These are phyloP conservation scores for Melanocharis versteri DNA, from an alignment of 2,113 vertebrate genomes.

Conservation along the genomic window DNA sequence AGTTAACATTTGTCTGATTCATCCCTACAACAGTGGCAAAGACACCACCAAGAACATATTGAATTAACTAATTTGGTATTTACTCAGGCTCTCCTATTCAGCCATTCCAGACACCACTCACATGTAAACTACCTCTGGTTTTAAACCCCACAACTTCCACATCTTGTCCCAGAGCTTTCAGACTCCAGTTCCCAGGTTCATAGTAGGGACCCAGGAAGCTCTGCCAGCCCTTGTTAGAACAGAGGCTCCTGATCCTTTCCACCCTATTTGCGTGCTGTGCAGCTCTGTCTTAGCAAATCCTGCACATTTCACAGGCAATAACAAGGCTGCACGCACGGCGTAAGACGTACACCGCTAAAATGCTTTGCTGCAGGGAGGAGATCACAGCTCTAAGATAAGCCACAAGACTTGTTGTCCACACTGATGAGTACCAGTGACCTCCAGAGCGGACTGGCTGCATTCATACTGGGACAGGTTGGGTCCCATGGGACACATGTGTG, in stretches of 20 bases:
- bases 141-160: neutral
- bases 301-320: neutral
- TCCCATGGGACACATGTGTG: neutral
- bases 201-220: neutral
- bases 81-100: neutral
- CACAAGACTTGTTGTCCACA: neutral
- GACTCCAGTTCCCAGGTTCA: neutral
- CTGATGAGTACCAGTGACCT: neutral
- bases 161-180: neutral
- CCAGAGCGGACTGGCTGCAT: neutral
- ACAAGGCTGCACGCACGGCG: neutral
- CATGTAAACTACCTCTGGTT: neutral
- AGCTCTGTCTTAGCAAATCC: neutral
- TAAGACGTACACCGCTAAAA: neutral
- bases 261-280: rapidly evolving
- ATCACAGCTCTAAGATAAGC: neutral
- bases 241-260: neutral
- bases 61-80: neutral
- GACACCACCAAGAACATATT: neutral
- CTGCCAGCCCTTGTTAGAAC: neutral
- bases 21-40: neutral
- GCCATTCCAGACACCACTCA: neutral
- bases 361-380: neutral
- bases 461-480: neutral
- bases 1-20: neutral